Evolutionary conservation across 2,797 vertebrate species (phyloP).

Genomic region (Spatula clypeata): DNA sequence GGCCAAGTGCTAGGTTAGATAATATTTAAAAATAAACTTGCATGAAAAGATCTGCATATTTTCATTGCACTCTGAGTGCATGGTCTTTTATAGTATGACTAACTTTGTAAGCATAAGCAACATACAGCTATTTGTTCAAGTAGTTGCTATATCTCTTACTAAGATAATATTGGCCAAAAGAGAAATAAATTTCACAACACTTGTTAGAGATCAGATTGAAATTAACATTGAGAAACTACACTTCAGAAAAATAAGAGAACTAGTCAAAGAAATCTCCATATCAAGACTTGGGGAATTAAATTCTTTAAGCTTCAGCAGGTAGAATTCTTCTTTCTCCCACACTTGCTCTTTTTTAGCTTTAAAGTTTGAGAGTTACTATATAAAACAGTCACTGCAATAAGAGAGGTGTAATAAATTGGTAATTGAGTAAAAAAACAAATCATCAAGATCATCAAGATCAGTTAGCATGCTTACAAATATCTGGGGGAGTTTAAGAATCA

Average conservation of each 20-base stretch:
- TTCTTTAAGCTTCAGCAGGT: neutral
- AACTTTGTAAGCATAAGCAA: neutral
- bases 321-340: neutral
- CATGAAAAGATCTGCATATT: constrained; percentile 40
- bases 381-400: neutral
- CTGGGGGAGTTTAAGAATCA: neutral
- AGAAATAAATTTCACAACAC: neutral
- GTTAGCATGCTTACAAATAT: neutral
- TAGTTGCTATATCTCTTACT: neutral
- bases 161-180: neutral
- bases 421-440: neutral
- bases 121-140: neutral
- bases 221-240: neutral
- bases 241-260: neutral
- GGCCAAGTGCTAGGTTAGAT: neutral
- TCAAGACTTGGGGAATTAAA: neutral
- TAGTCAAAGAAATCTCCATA: neutral
- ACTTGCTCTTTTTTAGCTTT: neutral
- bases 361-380: neutral
- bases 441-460: neutral
- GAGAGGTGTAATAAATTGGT: neutral
- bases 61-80: neutral
- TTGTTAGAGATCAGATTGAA: neutral
- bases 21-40: constrained; percentile 35
- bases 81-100: neutral